These are phyloP conservation scores for Harmothoe impar DNA, from an alignment of 2,888 invertebrate genomes.

Conservation along the genomic window DNA sequence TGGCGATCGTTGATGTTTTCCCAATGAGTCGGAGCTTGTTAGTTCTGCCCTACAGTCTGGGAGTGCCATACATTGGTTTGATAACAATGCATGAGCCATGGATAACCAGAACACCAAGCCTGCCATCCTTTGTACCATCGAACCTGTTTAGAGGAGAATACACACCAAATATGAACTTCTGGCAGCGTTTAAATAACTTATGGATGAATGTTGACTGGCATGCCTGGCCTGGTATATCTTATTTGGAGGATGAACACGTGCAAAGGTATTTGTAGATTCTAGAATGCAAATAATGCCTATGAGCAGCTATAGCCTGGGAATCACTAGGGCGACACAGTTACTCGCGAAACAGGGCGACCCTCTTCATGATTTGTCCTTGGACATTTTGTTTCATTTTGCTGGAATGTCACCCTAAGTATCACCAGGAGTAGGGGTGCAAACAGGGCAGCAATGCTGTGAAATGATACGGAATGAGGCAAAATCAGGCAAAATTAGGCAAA, in stretches of 20 bases:
- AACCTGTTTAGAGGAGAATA: constrained; percentile 47
- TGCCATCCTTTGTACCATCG: constrained; percentile 67
- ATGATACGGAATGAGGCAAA: too few relatives aligned
- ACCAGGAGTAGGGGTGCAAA: too few relatives aligned
- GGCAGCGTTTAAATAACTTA: constrained; percentile 63
- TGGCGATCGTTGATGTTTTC: constrained; percentile 40
- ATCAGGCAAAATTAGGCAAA: too few relatives aligned
- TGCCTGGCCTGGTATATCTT: constrained; percentile 50
- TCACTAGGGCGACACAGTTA: too few relatives aligned
- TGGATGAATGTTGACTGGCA: constrained; percentile 63
- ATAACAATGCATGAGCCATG: constrained; percentile 67
- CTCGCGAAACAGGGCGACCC: background rate
- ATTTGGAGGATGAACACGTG: constrained; percentile 59
- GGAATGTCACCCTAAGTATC: background rate
- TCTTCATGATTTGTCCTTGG: background rate
- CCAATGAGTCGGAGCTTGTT: background rate
- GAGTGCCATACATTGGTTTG: constrained; percentile 65
- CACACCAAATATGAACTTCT: constrained; percentile 66
- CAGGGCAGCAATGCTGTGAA: too few relatives aligned
- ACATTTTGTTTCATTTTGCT: background rate
- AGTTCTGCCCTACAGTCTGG: constrained; percentile 17
- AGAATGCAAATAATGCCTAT: background rate
- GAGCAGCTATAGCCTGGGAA: too few relatives aligned
- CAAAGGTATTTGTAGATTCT: background rate
- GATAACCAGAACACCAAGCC: constrained; percentile 65